Percentiles rank a stretch among this genome's conserved stretches.
These are phyloP conservation scores for Porites cylindrica DNA, from an alignment of 92 coral and sea anemone genomes.

Conservation along the genomic window DNA sequence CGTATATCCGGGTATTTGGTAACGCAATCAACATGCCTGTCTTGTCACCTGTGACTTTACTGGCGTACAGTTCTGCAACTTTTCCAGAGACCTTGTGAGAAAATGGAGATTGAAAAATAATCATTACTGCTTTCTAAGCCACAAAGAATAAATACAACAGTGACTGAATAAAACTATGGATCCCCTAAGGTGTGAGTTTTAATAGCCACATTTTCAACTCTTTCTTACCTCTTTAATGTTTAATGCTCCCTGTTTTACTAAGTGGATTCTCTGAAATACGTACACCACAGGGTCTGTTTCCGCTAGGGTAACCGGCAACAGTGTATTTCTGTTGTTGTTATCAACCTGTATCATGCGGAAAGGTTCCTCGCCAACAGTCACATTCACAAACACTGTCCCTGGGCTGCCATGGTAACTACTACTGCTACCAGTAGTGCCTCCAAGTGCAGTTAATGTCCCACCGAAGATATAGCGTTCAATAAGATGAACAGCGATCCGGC, in stretches of 20 bases:
- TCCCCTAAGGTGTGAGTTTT: too few relatives aligned
- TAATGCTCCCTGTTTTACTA: slow-evolving; percentile 66
- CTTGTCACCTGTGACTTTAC: slow-evolving; percentile 84
- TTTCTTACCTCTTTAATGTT: slow-evolving; percentile 70
- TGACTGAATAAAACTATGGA: too few relatives aligned
- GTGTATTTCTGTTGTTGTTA: slow-evolving; percentile 63
- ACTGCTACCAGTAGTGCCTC: slow-evolving; percentile 68
- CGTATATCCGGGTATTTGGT: slow-evolving; percentile 78
- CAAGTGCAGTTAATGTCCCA: slow-evolving; percentile 70
- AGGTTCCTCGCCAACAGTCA: slow-evolving; percentile 71
- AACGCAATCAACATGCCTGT: slow-evolving; percentile 74
- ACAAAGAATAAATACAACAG: too few relatives aligned
- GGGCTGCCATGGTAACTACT: slow-evolving; percentile 78
- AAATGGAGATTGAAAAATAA: neutral
- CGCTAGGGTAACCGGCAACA: slow-evolving; percentile 63
- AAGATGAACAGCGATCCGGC: slow-evolving; percentile 83
- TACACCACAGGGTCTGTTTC: slow-evolving; percentile 62
- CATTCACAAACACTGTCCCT: slow-evolving; percentile 88
- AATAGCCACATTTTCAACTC: too few relatives aligned
- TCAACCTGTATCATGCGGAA: slow-evolving; percentile 77
- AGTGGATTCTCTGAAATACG: slow-evolving; percentile 72
- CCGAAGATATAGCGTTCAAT: slow-evolving; percentile 59
- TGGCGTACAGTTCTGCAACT: slow-evolving; percentile 64
- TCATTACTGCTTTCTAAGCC: too few relatives aligned
- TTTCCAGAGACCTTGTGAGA: slow-evolving; percentile 51